Conservation (phyloP, 2,797 vertebrate genomes). For the Aeoliscus strigatus region DNA sequence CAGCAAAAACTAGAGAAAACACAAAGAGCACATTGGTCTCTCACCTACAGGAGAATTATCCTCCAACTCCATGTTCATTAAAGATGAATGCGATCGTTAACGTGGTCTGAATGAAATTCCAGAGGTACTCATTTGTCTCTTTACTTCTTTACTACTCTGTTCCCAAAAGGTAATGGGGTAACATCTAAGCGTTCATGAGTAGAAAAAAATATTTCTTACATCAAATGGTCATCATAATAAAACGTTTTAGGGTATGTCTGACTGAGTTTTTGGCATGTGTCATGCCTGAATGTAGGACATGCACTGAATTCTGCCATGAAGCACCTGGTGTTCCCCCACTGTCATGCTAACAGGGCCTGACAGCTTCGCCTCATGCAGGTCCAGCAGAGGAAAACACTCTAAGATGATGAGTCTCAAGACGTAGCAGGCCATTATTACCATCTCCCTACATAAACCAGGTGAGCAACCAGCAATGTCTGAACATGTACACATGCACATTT, state of each 20-base stretch:
- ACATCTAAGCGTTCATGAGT: too few species aligned
- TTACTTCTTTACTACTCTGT: too few species aligned
- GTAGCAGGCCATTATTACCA: conserved; percentile 42
- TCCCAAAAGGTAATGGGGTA: too few species aligned
- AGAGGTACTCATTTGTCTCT: too few species aligned
- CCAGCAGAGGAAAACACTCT: conserved; percentile 52
- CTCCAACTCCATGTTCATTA: too few species aligned
- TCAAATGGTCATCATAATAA: too few species aligned
- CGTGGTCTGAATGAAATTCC: too few species aligned
- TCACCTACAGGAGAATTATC: too few species aligned
- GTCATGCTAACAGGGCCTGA: conserved; percentile 56
- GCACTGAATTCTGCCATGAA: conserved; percentile 40
- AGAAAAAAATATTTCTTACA: too few species aligned
- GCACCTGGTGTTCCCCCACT: conserved; percentile 51
- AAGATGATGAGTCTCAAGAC: conserved; percentile 44
- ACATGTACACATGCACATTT: conserved; percentile 6
- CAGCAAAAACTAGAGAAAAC: conserved; percentile 14
- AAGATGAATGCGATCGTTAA: too few species aligned
- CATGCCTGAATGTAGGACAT: conserved; percentile 30
- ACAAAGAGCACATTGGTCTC: conserved; percentile 15
- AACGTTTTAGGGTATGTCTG: too few species aligned
- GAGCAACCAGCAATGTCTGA: conserved; percentile 10
- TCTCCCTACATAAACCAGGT: conserved; percentile 25
- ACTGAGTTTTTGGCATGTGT: background rate
- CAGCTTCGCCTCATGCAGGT: conserved; percentile 61